Evolutionary conservation across 92 coral and sea anemone species (phyloP).

Genomic region (Virgularia gustaviana): DNA sequence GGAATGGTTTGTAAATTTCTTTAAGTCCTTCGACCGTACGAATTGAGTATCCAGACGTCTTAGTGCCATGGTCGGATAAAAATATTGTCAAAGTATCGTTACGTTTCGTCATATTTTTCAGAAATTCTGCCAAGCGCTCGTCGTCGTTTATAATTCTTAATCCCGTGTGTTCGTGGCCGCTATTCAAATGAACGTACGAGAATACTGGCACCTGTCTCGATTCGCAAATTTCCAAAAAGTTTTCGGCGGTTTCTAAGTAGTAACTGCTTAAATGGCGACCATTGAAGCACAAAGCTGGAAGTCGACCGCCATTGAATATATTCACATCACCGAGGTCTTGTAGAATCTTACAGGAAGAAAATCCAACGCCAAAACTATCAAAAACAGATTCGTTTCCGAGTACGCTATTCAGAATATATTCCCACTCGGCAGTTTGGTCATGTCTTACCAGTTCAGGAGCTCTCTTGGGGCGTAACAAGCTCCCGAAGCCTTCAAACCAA

Average conservation of each 20-base stretch:
- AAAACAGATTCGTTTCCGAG: conserved; percentile 51
- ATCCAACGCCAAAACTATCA: conserved; percentile 64
- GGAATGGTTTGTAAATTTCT: conserved; percentile 78
- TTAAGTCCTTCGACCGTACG: conserved; percentile 64
- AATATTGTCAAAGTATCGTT: conserved; percentile 70
- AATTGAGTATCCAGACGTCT: conserved; percentile 73
- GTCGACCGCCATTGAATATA: conserved; percentile 53
- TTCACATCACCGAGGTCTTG: conserved; percentile 64
- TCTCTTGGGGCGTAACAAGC: conserved; percentile 5
- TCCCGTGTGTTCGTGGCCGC: conserved; percentile 81
- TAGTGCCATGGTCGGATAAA: conserved; percentile 87
- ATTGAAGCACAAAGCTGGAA: conserved; percentile 52
- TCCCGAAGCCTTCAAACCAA: conserved; percentile 80
- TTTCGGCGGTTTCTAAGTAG: conserved; percentile 45
- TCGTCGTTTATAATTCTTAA: conserved; percentile 77
- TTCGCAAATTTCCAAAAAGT: conserved; percentile 42
- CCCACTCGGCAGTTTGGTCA: conserved; percentile 46
- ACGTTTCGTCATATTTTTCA: conserved; percentile 58
- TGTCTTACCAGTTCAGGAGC: background rate
- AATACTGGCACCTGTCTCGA: conserved; percentile 46
- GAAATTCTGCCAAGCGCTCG: conserved; percentile 52
- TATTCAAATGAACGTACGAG: conserved; percentile 72
- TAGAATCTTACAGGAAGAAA: conserved; percentile 66
- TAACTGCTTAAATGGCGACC: conserved; percentile 71
- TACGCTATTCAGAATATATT: conserved; percentile 43